Conservation (phyloP, 2,797 vertebrate species). For the Mycteria americana region DNA sequence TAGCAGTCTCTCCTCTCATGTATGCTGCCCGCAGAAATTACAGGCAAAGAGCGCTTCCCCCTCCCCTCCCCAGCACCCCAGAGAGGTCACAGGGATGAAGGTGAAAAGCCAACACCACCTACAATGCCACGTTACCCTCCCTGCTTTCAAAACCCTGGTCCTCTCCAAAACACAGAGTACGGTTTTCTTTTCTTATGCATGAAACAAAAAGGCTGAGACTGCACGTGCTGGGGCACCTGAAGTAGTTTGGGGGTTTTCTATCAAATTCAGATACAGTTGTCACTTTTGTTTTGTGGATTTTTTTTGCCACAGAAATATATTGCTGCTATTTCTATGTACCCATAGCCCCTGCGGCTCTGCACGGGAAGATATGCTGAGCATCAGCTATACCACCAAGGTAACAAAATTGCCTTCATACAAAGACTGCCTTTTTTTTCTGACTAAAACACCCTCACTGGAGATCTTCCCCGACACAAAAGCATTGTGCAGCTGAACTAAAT, state of each 20-base stretch:
- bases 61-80: not conserved
- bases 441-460: not conserved
- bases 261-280: not conserved
- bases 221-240: not conserved
- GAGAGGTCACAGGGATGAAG: not conserved
- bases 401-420: not conserved
- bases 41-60: not conserved
- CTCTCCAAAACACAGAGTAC: not conserved
- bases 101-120: not conserved
- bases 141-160: not conserved
- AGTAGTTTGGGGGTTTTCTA: not conserved
- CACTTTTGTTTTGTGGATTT: not conserved
- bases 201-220: not conserved
- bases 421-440: not conserved
- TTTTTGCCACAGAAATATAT: not conserved
- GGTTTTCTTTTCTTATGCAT: not conserved
- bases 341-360: not conserved
- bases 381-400: not conserved
- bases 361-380: not conserved
- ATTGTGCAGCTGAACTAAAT: not conserved
- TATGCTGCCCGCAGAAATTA: not conserved
- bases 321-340: not conserved
- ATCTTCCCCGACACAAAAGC: not conserved
- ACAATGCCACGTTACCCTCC: not conserved
- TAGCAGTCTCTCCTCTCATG: not conserved